Base-by-base conservation (phyloP, 1,140 invertebrate species). In the Arctopsyche grandis region DNA sequence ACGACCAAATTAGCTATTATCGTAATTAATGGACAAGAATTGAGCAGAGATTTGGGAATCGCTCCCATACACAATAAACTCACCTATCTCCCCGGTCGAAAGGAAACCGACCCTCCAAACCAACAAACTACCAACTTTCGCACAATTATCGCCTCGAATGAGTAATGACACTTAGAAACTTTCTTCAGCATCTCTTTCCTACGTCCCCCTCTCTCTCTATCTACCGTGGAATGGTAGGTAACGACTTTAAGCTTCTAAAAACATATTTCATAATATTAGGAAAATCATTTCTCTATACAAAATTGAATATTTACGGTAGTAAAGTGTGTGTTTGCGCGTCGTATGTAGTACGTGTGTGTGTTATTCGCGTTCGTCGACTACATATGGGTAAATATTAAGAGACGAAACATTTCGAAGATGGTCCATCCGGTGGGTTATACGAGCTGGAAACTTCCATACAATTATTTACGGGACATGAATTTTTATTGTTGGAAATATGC, bases 11-110 rank as follows among this genome's bases (percentile, higher is more conserved):
- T 81, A 81, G 78, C 80, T 79, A 75, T 79, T 79, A 79, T 79
- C 74, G 80, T 73, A 81, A 81, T 81, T 79, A 79, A 81, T 81
- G 77, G 80, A 71, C 77, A 76, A 77, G 80, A 81, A 79, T 81
- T 43, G 78, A 79, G 74, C 56, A 58, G 26, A 58, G 74, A 81
- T 81, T 71, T 73, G n/a, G 66, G 70, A 21, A 70, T 75, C 76
- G 77, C 66, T 76, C 29, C 29, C 60, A 70, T 46, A 75, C 78
- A 79, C 78, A 79, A 75, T 63, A 66, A 74, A 43, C 16, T 56
- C 43, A 71, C 21, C 74, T 75, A 66, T 60, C 22, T 24, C 9
- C 29, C n/a, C 29, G 7, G 46, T 9, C 46, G n/a, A 9, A 43
- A 14, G 60, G 60, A 22, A 24, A 12, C 21, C 19, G 60, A 29